These are phyloP conservation scores for Andrena praecox DNA, from an alignment of 2,888 invertebrate genomes.

Conservation along the genomic window DNA sequence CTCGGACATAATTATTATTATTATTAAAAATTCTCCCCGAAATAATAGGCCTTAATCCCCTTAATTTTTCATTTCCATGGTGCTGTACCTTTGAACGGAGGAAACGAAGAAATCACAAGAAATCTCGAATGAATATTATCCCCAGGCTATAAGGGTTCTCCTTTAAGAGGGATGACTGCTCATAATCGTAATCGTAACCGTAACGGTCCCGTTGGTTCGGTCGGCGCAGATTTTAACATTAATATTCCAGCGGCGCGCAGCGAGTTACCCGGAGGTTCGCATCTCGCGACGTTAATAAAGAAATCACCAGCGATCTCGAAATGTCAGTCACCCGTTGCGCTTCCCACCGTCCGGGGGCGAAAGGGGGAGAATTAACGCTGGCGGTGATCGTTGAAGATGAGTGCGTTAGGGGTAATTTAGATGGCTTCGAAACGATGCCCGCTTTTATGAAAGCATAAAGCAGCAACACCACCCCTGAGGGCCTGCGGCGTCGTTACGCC, in stretches of 20 bases:
- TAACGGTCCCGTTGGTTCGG: slow-evolving; percentile 62
- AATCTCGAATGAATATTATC: slow-evolving; percentile 55
- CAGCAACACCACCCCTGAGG: slow-evolving; percentile 14
- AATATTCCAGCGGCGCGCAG: slow-evolving; percentile 64
- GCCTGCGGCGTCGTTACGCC: background rate
- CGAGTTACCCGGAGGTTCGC: slow-evolving; percentile 44
- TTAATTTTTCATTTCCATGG: background rate
- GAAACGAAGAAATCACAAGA: slow-evolving; percentile 7
- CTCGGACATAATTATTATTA: slow-evolving; percentile 7
- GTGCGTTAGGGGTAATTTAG: slow-evolving; percentile 37
- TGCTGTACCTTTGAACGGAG: background rate
- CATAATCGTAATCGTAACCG: slow-evolving; percentile 69
- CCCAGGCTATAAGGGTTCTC: slow-evolving; percentile 43
- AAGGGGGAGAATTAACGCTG: slow-evolving; percentile 3
- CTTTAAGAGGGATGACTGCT: slow-evolving; percentile 62
- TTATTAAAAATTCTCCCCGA: background rate
- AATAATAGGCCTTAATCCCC: background rate
- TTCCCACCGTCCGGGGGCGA: slow-evolving; percentile 41
- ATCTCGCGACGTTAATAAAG: slow-evolving; percentile 65
- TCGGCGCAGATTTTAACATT: slow-evolving; percentile 61
- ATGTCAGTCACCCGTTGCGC: slow-evolving; percentile 54
- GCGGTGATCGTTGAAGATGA: slow-evolving; percentile 29
- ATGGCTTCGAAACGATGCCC: slow-evolving; percentile 13
- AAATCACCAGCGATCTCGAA: slow-evolving; percentile 62
- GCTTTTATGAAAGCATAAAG: slow-evolving; percentile 41